Evolutionary conservation across 1,140 invertebrate genomes (phyloP).

Genomic region (Plectrocnemia conspersa): DNA sequence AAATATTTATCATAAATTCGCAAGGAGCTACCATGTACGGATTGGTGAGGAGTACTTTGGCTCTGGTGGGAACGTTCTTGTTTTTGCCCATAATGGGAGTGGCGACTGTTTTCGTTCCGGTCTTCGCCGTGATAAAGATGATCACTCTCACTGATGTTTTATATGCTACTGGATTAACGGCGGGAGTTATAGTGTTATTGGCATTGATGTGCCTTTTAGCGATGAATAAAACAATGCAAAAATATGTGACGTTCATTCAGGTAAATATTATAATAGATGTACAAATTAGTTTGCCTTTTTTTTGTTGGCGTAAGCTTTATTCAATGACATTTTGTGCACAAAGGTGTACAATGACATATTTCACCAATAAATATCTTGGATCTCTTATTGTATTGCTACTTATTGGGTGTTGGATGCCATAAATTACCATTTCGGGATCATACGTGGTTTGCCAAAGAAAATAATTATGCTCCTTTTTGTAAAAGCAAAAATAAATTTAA

Average conservation of each 20-base stretch:
- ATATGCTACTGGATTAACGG: constrained; percentile 52
- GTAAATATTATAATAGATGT: too few relatives aligned
- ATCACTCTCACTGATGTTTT: constrained; percentile 60
- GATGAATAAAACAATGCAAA: constrained; percentile 55
- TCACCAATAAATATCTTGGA: constrained; percentile 2
- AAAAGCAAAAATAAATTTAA: too few relatives aligned
- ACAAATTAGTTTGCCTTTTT: constrained; percentile 29
- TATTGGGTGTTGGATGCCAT: too few relatives aligned
- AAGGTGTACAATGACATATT: constrained; percentile 7
- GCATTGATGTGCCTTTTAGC: constrained; percentile 61
- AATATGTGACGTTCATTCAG: constrained; percentile 61
- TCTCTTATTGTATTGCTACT: too few relatives aligned
- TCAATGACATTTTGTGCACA: neutral
- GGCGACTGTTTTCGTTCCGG: constrained; percentile 65
- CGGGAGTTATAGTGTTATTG: constrained; percentile 54
- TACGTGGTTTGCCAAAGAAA: too few relatives aligned
- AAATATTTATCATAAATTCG: constrained; percentile 72
- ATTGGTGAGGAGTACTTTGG: constrained; percentile 68
- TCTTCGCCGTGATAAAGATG: constrained; percentile 66
- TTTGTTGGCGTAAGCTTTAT: constrained; percentile 34
- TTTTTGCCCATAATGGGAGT: constrained; percentile 74
- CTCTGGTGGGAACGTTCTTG: constrained; percentile 68
- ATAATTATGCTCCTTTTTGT: too few relatives aligned
- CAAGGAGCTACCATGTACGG: constrained; percentile 78
- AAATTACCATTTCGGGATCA: too few relatives aligned